phyloP scores from a whole-genome alignment of 2,888 invertebrate species.

The Psylliodes chrysocephalus region DNA sequence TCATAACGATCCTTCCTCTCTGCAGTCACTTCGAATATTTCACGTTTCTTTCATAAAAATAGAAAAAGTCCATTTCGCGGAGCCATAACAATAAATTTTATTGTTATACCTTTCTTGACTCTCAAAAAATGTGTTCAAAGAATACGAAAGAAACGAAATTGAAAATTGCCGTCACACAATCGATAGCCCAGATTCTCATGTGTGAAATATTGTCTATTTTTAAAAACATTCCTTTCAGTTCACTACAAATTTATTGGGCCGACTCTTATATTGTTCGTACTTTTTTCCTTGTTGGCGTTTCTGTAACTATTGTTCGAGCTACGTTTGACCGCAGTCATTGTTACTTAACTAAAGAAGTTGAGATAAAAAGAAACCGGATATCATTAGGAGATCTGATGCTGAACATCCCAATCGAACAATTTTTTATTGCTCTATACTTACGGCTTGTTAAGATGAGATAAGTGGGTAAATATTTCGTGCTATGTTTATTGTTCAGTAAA shows the following conservation, averaged over 20 bases:
- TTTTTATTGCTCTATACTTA: not conserved
- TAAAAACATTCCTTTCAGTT: constrained; percentile 40
- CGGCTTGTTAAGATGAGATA: constrained; percentile 1
- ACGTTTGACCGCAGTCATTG: constrained; percentile 16
- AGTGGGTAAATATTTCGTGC: not conserved
- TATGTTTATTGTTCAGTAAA: too few relatives aligned
- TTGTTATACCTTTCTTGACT: constrained; percentile 39
- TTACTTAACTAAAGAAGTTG: constrained; percentile 11
- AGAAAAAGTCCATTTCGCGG: constrained; percentile 30
- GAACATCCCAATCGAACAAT: not conserved
- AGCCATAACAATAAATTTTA: constrained; percentile 41
- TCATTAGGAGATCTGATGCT: constrained; percentile 13
- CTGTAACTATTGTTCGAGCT: constrained; percentile 4
- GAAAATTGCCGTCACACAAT: constrained; percentile 34
- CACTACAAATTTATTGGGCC: constrained; percentile 32
- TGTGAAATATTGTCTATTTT: constrained; percentile 44
- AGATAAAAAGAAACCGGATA: constrained; percentile 7
- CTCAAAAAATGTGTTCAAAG: constrained; percentile 33
- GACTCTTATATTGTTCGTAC: constrained; percentile 3
- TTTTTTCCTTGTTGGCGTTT: not conserved
- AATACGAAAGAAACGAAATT: constrained; percentile 32
- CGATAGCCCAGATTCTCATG: constrained; percentile 34
- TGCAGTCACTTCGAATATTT: constrained; percentile 19
- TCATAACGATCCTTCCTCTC: constrained; percentile 12
- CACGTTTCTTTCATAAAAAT: constrained; percentile 31